Evolutionary conservation across 2,888 invertebrate genomes (phyloP).

Genomic region (Psococerastis gibbosa): DNA sequence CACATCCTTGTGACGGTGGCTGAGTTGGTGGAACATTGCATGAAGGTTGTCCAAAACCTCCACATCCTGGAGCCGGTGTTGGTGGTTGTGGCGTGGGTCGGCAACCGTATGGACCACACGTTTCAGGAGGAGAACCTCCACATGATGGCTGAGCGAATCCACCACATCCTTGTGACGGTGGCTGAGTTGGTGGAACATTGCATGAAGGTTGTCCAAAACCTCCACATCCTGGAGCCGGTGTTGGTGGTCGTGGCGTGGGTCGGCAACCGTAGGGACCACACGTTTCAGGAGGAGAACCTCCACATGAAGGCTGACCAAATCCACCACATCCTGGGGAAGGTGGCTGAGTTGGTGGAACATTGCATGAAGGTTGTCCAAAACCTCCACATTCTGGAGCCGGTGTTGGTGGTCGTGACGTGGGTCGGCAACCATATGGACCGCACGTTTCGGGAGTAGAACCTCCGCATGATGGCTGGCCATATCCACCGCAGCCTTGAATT

Average conservation of each 20-base stretch:
- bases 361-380: neutral
- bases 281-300: neutral
- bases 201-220: neutral
- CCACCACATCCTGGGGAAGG: neutral
- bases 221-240: neutral
- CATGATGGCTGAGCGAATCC: neutral
- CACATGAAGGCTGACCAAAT: neutral
- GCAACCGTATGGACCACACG: neutral
- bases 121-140: neutral
- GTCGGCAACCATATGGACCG: neutral
- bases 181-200: neutral
- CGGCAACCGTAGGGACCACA: neutral
- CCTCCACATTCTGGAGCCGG: neutral
- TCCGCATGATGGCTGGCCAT: neutral
- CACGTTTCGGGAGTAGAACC: neutral
- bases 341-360: conserved; percentile 1
- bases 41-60: neutral
- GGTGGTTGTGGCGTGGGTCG: neutral
- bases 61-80: neutral
- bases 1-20: too few relatives aligned
- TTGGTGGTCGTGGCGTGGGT: neutral
- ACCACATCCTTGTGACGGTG: neutral
- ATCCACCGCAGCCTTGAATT: neutral
- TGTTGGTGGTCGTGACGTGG: conserved; percentile 7
- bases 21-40: neutral